Evolutionary conservation across 2,113 vertebrate genomes (phyloP), one percentile per base, ranked within the genome.

Genomic region (Tonatia bakeri): DNA sequence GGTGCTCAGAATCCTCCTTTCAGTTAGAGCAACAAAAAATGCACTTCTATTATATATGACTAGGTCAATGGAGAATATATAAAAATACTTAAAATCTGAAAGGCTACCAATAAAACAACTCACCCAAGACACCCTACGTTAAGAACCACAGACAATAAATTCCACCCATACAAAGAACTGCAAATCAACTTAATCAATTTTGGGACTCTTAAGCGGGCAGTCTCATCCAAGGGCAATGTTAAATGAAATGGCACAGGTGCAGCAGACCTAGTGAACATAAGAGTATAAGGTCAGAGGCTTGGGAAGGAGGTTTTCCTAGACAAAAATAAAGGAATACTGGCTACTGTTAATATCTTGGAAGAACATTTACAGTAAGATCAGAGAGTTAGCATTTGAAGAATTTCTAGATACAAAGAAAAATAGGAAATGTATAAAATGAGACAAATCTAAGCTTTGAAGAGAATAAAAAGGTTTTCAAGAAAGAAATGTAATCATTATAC

Each of bases 211-310:
- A 59, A 84, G 7, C 11, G 13, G 19, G 22, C 8, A 2, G 2
- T 52, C 31, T 54, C 8, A 75, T 20, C 4, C 43, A 73, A 79
- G 8, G 5, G 13, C n/a, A 80, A 59, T 11, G 28, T 22, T 26
- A n/a, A 9, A 4, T 26, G 12, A 61, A 28, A 15, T 8, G 31
- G 22, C 4, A 26, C 22, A 24, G 2, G 0, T 20, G 4, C 9
- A 64, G 15, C 31, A 69, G 19, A 36, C 6, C 67, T 72, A 15
- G 2, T 7, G 3, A 79, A 13, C 26, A 43, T 6, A 14, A 40
- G 7, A n/a, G 14, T 0, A 70, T 20, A 33, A 47, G 2, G 3
- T 24, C 50, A 19, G 24, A 43, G 31, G 17, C 2, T 12, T 0
- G 22, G 11, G 2, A 82, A 4, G 0, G 10, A 2, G 1, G 1